phyloP scores from a whole-genome alignment of 2,113 vertebrate species.

The Leptocoma aspasia region DNA sequence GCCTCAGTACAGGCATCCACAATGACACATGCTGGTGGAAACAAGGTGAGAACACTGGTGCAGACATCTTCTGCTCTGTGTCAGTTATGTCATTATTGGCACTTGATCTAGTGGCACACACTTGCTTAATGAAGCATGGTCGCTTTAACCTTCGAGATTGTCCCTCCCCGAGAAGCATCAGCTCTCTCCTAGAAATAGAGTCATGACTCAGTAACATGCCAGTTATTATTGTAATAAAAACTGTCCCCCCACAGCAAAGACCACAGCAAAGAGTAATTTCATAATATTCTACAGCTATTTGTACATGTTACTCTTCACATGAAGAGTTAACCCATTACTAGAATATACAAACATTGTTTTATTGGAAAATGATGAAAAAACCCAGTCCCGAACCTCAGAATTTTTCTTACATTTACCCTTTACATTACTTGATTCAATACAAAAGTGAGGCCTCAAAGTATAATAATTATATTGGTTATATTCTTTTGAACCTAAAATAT shows the following conservation, averaged over 20 bases:
- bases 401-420: neutral
- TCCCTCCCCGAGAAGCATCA: slow-evolving; percentile 52
- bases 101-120: slow-evolving; percentile 65
- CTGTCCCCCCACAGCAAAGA: slow-evolving; percentile 14
- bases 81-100: slow-evolving; percentile 60
- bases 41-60: slow-evolving; percentile 2
- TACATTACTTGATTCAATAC: neutral
- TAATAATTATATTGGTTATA: neutral
- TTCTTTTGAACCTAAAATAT: neutral
- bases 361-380: neutral
- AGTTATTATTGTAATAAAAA: slow-evolving; percentile 60
- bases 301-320: neutral
- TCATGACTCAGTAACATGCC: slow-evolving; percentile 38
- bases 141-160: slow-evolving; percentile 66
- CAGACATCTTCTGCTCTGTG: slow-evolving; percentile 25
- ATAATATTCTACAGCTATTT: slow-evolving; percentile 5
- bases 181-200: slow-evolving; percentile 58
- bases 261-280: slow-evolving; percentile 23
- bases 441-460: neutral
- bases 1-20: neutral
- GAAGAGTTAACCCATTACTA: neutral
- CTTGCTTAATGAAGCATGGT: slow-evolving; percentile 72
- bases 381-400: neutral
- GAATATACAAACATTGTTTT: neutral
- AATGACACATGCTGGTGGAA: slow-evolving; percentile 10